phyloP scores from a whole-genome alignment of 1,140 invertebrate genomes.

The Plutomurus gul region DNA sequence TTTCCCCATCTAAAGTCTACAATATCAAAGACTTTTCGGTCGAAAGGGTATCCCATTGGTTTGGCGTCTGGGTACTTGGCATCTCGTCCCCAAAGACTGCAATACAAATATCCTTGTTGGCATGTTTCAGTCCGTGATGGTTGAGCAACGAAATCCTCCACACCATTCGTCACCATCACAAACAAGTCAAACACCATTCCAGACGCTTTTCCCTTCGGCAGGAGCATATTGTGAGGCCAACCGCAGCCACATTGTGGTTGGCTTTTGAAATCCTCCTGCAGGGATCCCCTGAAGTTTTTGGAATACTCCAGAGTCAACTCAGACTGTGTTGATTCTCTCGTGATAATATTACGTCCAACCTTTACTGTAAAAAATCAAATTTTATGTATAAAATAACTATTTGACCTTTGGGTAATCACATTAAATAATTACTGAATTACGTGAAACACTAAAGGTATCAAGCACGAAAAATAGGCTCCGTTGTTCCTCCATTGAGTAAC shows the following conservation, averaged over 20 bases:
- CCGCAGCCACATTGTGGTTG: slow-evolving; percentile 72
- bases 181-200: slow-evolving; percentile 75
- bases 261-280: not conserved
- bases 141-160: slow-evolving; percentile 61
- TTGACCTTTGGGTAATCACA: too few species aligned
- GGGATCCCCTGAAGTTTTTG: slow-evolving; percentile 60
- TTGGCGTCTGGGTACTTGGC: not conserved
- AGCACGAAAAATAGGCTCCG: slow-evolving; percentile 30
- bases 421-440: too few species aligned
- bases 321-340: not conserved
- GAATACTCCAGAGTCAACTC: slow-evolving; percentile 58
- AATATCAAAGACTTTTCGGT: slow-evolving; percentile 8
- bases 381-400: not conserved
- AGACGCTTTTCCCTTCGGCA: slow-evolving; percentile 72
- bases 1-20: too few species aligned
- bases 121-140: not conserved
- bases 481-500: slow-evolving; percentile 62
- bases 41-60: not conserved
- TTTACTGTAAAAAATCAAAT: not conserved
- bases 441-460: not conserved
- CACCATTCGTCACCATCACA: slow-evolving; percentile 78
- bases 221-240: slow-evolving; percentile 82
- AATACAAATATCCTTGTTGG: not conserved
- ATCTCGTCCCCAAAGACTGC: not conserved
- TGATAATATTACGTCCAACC: not conserved